Evolutionary conservation across 2,797 vertebrate species (phyloP).

Genomic region (Sebastes iracundus): DNA sequence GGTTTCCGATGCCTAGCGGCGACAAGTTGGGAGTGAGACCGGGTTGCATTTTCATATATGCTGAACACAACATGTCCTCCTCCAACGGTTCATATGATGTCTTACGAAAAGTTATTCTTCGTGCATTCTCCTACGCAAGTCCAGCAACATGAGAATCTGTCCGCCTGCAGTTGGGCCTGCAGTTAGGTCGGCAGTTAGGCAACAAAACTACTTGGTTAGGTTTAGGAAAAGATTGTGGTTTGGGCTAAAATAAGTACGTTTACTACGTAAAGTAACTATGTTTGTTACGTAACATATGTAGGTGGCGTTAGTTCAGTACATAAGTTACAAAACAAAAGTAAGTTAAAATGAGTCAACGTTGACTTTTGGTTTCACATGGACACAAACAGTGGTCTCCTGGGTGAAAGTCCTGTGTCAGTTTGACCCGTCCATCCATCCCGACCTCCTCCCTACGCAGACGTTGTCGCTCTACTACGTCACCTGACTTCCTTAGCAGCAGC

Average conservation of each 20-base stretch:
- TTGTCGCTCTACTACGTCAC: background rate
- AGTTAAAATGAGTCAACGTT: background rate
- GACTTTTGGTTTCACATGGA: background rate
- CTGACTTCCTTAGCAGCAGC: background rate
- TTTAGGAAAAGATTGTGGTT: too few relatives aligned
- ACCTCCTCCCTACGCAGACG: background rate
- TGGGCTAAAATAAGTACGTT: too few relatives aligned
- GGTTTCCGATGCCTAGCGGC: too few relatives aligned
- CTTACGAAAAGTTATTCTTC: background rate
- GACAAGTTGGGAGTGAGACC: too few relatives aligned
- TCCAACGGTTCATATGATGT: background rate
- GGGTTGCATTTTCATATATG: background rate
- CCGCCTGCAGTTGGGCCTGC: too few relatives aligned
- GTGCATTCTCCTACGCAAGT: too few relatives aligned
- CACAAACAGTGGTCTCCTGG: background rate
- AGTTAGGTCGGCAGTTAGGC: too few relatives aligned
- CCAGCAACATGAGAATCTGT: background rate
- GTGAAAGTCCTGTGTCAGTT: background rate
- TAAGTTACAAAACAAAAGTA: too few relatives aligned
- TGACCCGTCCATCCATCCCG: background rate
- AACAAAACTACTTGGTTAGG: too few relatives aligned
- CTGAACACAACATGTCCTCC: background rate
- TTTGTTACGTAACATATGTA: too few relatives aligned
- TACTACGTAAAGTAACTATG: too few relatives aligned
- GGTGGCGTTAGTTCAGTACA: too few relatives aligned